These are phyloP conservation scores for Rhinogobius similis DNA, from an alignment of 2,113 vertebrate species.

Conservation along the genomic window DNA sequence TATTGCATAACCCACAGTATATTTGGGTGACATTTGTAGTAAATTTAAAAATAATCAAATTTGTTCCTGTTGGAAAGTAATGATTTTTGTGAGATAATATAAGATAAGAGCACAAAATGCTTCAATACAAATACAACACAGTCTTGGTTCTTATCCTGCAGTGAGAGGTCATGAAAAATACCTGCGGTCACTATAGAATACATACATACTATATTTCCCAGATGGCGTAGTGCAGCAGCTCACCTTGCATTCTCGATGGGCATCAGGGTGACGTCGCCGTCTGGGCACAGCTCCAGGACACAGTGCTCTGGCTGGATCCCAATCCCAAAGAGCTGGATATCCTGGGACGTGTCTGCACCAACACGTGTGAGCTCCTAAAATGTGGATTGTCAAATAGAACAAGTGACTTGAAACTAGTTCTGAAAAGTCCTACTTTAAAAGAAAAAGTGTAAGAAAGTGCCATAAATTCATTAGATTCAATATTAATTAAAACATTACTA, in stretches of 20 bases:
- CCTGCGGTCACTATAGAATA: conserved; percentile 12
- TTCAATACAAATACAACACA: too few relatives aligned
- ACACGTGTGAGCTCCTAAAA: conserved; percentile 88
- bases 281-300: conserved; percentile 85
- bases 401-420: too few relatives aligned
- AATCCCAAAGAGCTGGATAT: conserved; percentile 98
- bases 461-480: too few relatives aligned
- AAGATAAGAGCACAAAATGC: too few relatives aligned
- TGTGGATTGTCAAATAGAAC: too few relatives aligned
- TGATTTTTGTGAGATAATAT: background rate
- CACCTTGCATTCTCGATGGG: conserved; percentile 92
- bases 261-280: conserved; percentile 89
- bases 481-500: background rate
- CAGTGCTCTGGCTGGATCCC: conserved; percentile 96
- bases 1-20: too few relatives aligned
- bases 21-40: too few relatives aligned
- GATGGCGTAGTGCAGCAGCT: conserved; percentile 26
- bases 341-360: conserved; percentile 95
- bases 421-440: too few relatives aligned
- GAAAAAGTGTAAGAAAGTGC: too few relatives aligned
- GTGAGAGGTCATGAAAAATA: too few relatives aligned
- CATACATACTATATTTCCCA: background rate
- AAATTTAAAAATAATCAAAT: background rate
- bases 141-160: too few relatives aligned
- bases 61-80: conserved; percentile 1